Base-by-base conservation (phyloP, 1,140 invertebrate species). In the Bombus picipes region DNA sequence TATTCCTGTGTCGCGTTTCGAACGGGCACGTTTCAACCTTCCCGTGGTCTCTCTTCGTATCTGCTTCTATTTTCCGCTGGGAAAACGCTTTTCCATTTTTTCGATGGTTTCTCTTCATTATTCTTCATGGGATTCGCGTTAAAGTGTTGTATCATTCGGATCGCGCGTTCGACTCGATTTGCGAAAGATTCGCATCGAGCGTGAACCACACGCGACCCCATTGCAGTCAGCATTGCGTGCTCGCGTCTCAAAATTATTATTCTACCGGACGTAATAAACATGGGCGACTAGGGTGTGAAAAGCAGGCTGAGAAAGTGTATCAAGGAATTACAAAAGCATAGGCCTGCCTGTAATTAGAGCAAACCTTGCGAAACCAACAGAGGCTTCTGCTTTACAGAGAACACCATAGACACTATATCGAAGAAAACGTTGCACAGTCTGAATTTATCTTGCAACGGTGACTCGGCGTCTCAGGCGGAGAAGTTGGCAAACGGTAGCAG, bases 341-440 rank as follows among this genome's bases (percentile, higher is more conserved):
- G 79, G 59, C 41, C n/a, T 37, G 8, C 13, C 10, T 22, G 13
- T 28, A 10, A 28, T n/a, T 59, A 5, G 34, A 18, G n/a, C 13
- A 39, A 41, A 12, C 12, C 9, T 66, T 22, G 10, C 2, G 34
- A 53, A 47, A 18, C 34, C 66, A 72, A 87, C n/a, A 13, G 37
- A 53, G 57, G 47, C 43, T 77, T 87, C 18, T 70, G 18, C 34
- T 79, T 93, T 93, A 9, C 93, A 95, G 95, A 95, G 79, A 90
- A 92, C 41, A 93, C 93, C 39, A 87, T 93, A 79, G 93, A 92
- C 81, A 95, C 93, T 28, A 84, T 95, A 57, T 95, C 95, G 25
- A 94, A 95, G 81, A 94, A 92, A 72, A 95, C 95, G 28, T 84
- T 95, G 73, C 93, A 95, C 90, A 95, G 95, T 87, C 76, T 95